Evolutionary conservation across 2,113 vertebrate species (phyloP).

Genomic region (Camelus bactrianus): DNA sequence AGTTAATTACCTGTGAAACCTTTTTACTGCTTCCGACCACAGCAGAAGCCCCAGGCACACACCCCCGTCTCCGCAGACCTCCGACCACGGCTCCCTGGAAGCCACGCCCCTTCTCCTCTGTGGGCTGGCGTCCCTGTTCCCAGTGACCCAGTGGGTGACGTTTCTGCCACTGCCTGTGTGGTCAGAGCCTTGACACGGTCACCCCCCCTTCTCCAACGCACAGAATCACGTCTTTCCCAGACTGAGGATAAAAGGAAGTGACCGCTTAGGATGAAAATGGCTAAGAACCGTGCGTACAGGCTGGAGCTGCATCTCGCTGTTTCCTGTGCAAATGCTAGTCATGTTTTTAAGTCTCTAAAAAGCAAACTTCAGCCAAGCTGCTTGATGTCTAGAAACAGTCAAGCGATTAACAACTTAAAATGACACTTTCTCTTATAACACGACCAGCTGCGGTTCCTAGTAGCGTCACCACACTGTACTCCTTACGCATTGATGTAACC

Average conservation of each 20-base stretch:
- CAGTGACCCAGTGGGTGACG: background rate
- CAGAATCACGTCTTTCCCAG: background rate
- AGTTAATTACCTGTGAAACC: background rate
- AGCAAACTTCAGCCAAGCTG: background rate
- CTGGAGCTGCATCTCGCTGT: background rate
- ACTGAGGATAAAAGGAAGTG: background rate
- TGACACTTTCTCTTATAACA: background rate
- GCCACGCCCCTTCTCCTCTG: background rate
- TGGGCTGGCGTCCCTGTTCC: background rate
- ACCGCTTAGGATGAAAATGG: background rate
- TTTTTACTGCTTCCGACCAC: slow-evolving; percentile 56
- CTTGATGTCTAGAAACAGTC: background rate
- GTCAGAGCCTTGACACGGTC: background rate
- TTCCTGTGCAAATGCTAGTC: background rate
- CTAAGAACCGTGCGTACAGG: background rate
- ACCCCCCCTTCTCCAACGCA: background rate
- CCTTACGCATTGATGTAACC: too few relatives aligned
- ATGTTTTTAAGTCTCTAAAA: background rate
- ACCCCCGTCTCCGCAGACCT: background rate
- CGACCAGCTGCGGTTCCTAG: background rate
- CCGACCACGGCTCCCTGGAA: background rate
- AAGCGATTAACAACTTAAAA: background rate
- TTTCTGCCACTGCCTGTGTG: background rate
- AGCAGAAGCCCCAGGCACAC: background rate
- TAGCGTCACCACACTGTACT: background rate